Percentiles rank a stretch among this genome's conserved stretches.
These are phyloP conservation scores for Calcarius ornatus DNA, from an alignment of 2,113 vertebrate species.

Conservation along the genomic window DNA sequence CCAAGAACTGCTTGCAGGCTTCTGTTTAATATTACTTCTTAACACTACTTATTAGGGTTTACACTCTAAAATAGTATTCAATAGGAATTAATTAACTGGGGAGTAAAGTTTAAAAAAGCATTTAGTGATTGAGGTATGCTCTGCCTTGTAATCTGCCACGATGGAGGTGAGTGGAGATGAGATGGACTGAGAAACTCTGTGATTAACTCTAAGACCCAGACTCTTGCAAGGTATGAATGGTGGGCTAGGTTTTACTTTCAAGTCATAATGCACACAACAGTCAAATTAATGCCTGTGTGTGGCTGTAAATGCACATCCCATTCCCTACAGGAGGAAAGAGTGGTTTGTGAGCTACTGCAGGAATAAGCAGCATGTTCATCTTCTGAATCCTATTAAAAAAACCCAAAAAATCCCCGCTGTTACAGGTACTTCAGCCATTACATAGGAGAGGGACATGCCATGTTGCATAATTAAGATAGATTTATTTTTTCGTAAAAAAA, in stretches of 20 bases:
- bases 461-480: background rate
- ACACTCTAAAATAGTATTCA: background rate
- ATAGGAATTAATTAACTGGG: background rate
- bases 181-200: background rate
- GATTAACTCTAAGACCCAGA: background rate
- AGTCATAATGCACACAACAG: background rate
- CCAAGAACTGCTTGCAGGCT: background rate
- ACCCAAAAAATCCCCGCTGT: background rate
- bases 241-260: background rate
- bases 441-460: background rate
- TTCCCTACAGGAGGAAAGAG: background rate
- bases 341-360: background rate
- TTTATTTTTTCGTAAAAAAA: background rate
- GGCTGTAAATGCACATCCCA: background rate
- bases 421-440: background rate
- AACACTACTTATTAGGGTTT: background rate
- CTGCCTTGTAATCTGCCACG: background rate
- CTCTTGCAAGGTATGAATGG: background rate
- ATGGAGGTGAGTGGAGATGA: background rate
- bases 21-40: background rate
- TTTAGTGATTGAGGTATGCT: background rate
- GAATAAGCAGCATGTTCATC: background rate
- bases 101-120: background rate
- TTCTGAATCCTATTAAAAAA: background rate
- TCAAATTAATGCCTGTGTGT: accelerated